A percentile compares a stretch with the other conserved stretches of the same genome.
These are phyloP conservation scores for Limnodromus scolopaceus DNA, from an alignment of 2,797 vertebrate species.

Conservation along the genomic window DNA sequence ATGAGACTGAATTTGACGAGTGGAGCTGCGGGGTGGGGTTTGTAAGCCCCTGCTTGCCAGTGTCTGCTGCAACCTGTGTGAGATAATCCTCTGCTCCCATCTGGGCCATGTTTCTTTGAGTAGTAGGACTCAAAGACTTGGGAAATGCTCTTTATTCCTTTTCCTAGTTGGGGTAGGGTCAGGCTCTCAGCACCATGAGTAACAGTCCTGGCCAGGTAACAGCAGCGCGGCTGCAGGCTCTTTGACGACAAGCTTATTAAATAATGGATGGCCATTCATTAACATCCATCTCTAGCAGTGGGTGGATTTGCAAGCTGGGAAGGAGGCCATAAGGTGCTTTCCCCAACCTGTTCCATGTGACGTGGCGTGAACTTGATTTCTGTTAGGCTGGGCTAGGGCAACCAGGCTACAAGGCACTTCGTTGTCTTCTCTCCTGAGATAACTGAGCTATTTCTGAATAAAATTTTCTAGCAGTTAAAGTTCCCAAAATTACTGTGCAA, in stretches of 20 bases:
- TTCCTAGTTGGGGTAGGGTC: neutral
- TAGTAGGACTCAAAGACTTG: rapidly evolving
- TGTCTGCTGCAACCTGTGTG: neutral
- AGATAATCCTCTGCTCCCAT: neutral
- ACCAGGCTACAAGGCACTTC: rapidly evolving
- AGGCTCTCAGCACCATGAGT: neutral
- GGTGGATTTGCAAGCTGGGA: neutral
- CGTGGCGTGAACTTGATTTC: neutral
- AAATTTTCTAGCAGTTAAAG: neutral
- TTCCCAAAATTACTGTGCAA: neutral
- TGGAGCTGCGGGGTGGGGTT: neutral
- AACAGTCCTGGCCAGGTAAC: neutral
- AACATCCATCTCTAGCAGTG: neutral
- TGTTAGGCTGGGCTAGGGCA: neutral
- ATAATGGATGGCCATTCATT: slow-evolving; percentile 36
- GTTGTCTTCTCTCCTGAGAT: neutral
- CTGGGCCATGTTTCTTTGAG: rapidly evolving
- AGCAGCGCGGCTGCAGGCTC: neutral
- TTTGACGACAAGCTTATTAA: neutral
- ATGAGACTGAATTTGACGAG: rapidly evolving
- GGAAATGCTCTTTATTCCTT: neutral
- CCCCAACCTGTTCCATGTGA: rapidly evolving
- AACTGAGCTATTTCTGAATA: neutral
- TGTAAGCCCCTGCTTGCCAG: neutral
- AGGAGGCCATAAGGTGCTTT: neutral